Evolutionary conservation across 1,140 invertebrate species (phyloP), one percentile per base, ranked within the genome.

Genomic region (Drosophila fuyamai): DNA sequence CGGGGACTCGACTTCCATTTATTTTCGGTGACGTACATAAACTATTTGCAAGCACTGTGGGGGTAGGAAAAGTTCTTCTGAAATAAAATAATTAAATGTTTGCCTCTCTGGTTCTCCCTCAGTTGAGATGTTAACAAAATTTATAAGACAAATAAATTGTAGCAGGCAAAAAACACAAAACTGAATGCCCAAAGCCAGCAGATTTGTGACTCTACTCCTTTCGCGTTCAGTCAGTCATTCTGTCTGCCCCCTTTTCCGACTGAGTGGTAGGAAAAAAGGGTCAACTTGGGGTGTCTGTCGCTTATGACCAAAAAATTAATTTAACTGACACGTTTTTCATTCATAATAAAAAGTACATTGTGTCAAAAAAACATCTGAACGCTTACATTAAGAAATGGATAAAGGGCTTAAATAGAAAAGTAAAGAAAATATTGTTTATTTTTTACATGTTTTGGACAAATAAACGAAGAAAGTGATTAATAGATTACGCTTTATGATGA

Each of bases 141-240:
- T 75, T 76, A 76, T 76, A 76, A 76, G 73, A 76, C 71, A 76
- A 76, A 76, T 76, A 76, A 76, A 76, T 75, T 76, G 73, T 76
- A 75, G 44, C 60, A 65, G 44, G 60, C 14, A 18, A 38, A 66
- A 29, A 44, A 66, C 35, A 41, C 16, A 66, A 65, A 63, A 66
- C 13, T 40, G 60, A 65, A 50, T 48, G 46, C 23, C 63, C 35
- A 40, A 66, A 65, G 59, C 60, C 40, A 75, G 46, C 71, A 76
- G 60, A 75, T 75, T 75, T 75, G 70, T 75, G 58, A 50, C 71
- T 16, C 46, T 32, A 27, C 29, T 40, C 38, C 18, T 43, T 7
- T 29, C 32, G 7, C 32, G n/a, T 12, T 54, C 48, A 12, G 18
- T 47, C 43, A 32, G 9, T 23, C 44, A 14, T 10, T 32, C 56